A percentile compares a stretch with the other conserved stretches of the same genome.
phyloP scores from a whole-genome alignment of 2,113 vertebrate genomes.

The Perca fluviatilis region DNA sequence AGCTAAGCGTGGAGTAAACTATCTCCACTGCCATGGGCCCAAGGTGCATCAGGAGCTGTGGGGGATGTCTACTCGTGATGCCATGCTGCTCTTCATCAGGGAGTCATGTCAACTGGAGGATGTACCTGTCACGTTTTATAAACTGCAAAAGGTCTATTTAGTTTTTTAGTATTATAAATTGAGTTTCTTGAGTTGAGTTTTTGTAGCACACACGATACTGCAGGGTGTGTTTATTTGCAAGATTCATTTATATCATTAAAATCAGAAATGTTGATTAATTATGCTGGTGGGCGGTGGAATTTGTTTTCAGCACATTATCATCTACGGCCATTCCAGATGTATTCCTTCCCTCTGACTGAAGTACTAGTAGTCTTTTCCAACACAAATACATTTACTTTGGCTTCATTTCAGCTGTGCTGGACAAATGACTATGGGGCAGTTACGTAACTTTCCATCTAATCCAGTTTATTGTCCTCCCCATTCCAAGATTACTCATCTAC shows the following conservation, averaged over 20 bases:
- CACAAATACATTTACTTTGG: conserved; percentile 1
- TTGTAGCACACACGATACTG: neutral
- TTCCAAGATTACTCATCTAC: conserved; percentile 41
- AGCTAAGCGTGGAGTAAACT: conserved; percentile 88
- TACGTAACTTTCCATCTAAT: conserved; percentile 44
- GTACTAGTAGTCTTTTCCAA: neutral
- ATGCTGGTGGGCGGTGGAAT: neutral
- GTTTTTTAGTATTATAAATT: neutral
- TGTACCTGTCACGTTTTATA: conserved; percentile 92
- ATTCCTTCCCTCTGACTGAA: neutral
- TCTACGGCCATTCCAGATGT: neutral
- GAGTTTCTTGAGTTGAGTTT: neutral
- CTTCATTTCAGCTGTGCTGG: conserved; percentile 31
- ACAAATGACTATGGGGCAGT: conserved; percentile 33
- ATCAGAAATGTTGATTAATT: neutral
- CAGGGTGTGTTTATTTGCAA: neutral
- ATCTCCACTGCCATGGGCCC: conserved; percentile 90
- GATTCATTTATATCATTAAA: neutral
- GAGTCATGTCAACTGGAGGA: conserved; percentile 92
- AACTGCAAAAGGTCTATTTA: conserved; percentile 88
- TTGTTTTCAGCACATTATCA: conserved; percentile 11
- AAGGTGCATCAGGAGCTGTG: conserved; percentile 89
- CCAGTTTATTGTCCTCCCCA: conserved; percentile 54
- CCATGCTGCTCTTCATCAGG: conserved; percentile 88
- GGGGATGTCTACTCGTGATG: conserved; percentile 88